A percentile compares a stretch with the other conserved stretches of the same genome.
Conservation (phyloP, 2,888 invertebrate species). For the Caenorhabditis afra region DNA sequence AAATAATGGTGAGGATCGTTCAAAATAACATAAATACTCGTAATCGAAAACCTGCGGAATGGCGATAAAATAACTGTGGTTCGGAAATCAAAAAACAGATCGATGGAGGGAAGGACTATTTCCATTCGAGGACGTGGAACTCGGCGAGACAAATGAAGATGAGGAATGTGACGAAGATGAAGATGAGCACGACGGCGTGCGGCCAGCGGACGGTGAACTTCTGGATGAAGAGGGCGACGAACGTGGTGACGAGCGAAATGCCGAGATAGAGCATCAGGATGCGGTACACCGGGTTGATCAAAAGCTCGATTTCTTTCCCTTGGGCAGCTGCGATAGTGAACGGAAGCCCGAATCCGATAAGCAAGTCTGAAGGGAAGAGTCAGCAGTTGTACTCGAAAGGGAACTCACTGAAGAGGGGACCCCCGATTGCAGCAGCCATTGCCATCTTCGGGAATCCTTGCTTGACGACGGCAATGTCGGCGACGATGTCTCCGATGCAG, state of each 20-base stretch:
- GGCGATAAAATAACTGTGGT: constrained; percentile 10
- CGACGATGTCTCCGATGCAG: constrained; percentile 85
- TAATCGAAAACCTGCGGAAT: constrained; percentile 25
- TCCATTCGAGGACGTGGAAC: constrained; percentile 63
- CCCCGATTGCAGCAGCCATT: constrained; percentile 86
- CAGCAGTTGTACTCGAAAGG: too few species aligned
- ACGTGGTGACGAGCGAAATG: constrained; percentile 59
- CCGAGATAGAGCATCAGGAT: constrained; percentile 59
- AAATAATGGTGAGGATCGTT: constrained; percentile 35
- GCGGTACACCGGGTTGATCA: constrained; percentile 62
- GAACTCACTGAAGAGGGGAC: constrained; percentile 85
- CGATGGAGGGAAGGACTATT: constrained; percentile 6
- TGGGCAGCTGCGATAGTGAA: constrained; percentile 74
- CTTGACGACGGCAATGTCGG: constrained; percentile 84
- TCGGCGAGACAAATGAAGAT: constrained; percentile 62
- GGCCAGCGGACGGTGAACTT: constrained; percentile 53
- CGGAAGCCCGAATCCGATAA: constrained; percentile 76
- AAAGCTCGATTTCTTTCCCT: constrained; percentile 67
- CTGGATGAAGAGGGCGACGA: constrained; percentile 59
- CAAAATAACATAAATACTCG: constrained; percentile 37
- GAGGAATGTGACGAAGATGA: constrained; percentile 59
- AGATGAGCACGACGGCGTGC: constrained; percentile 59
- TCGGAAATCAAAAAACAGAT: background rate
- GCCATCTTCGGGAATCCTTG: constrained; percentile 86
- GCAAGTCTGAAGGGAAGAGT: constrained; percentile 70